Evolutionary conservation across 2,113 vertebrate species (phyloP).

Genomic region (Leucoraja erinaceus): DNA sequence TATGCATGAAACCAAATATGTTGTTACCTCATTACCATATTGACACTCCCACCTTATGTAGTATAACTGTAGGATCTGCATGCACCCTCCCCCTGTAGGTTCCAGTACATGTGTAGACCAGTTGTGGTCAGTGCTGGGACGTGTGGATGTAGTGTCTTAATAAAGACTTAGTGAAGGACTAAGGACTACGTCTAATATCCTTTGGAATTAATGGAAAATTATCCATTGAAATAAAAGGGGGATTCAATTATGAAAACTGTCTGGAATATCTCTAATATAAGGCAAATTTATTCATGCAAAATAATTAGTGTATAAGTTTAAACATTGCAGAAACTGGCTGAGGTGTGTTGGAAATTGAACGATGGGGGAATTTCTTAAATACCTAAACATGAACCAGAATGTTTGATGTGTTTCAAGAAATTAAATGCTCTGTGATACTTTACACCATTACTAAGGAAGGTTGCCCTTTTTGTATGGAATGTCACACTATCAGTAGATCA

Average conservation of each 20-base stretch:
- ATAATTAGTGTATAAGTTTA: too few relatives aligned
- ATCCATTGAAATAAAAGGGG: background rate
- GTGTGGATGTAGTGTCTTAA: too few relatives aligned
- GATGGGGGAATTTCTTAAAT: background rate
- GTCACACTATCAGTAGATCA: background rate
- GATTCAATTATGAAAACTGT: background rate
- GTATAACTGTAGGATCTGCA: too few relatives aligned
- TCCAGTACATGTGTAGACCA: too few relatives aligned
- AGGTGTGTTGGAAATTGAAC: background rate
- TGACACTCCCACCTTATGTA: too few relatives aligned
- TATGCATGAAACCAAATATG: too few relatives aligned
- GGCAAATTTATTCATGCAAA: background rate
- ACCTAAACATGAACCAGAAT: background rate
- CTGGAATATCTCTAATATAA: background rate
- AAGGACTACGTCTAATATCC: too few relatives aligned
- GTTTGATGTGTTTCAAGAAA: background rate
- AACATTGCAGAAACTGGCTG: too few relatives aligned
- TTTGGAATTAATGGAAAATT: background rate
- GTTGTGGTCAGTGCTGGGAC: too few relatives aligned
- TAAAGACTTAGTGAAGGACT: too few relatives aligned
- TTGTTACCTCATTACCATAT: too few relatives aligned
- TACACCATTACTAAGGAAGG: background rate
- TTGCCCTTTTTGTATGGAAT: background rate
- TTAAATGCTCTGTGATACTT: background rate
- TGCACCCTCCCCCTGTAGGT: too few relatives aligned